Percentiles rank a stretch among this genome's conserved stretches.
Evolutionary conservation across 2,797 vertebrate genomes (phyloP).

Genomic region (Apogon talboti): DNA sequence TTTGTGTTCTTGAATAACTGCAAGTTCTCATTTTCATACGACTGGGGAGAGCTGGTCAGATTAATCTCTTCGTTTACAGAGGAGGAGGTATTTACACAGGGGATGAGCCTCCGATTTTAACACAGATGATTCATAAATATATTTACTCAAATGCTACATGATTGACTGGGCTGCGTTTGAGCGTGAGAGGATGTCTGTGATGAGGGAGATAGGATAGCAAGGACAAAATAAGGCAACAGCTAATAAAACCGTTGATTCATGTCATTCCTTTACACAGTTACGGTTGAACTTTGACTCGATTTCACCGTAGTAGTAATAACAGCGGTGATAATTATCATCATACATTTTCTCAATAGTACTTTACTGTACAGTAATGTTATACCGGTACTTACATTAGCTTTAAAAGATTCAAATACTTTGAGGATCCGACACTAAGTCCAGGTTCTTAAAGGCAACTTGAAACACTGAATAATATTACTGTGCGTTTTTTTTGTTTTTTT

Average conservation of each 20-base stretch:
- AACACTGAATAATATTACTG: too few species aligned
- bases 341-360: too few species aligned
- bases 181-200: not conserved
- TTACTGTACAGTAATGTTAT: too few species aligned
- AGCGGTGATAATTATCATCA: too few species aligned
- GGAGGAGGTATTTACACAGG: conserved; percentile 35
- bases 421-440: too few species aligned
- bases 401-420: too few species aligned
- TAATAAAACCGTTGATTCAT: not conserved
- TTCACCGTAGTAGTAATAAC: too few species aligned
- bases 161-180: conserved; percentile 30
- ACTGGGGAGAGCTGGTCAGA: conserved; percentile 25
- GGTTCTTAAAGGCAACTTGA: too few species aligned
- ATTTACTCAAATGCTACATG: conserved; percentile 29
- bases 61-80: conserved; percentile 38
- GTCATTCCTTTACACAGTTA: not conserved
- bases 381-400: too few species aligned
- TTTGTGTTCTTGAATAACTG: conserved; percentile 38
- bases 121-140: conserved; percentile 33
- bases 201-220: not conserved
- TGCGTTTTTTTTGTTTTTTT: too few species aligned
- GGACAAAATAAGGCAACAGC: not conserved
- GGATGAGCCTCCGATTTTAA: conserved; percentile 30
- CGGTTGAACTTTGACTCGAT: too few species aligned
- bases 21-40: conserved; percentile 29